These are phyloP conservation scores for Paratrypauchen microcephalus DNA, from an alignment of 2,797 vertebrate genomes.

Conservation along the genomic window DNA sequence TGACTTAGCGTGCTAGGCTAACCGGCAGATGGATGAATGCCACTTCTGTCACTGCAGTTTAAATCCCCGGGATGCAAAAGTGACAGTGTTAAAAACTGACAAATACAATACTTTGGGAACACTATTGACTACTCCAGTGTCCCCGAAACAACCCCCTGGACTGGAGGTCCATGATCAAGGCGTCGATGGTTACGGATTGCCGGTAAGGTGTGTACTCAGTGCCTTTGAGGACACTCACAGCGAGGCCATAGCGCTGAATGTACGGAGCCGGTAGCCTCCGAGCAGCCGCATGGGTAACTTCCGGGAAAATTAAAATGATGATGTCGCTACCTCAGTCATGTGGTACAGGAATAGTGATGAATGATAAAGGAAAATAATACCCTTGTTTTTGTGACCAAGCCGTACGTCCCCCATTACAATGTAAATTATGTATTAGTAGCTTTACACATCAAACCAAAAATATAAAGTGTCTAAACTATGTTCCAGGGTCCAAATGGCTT, in stretches of 20 bases:
- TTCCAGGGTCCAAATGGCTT: too few species aligned
- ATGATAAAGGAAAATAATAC: too few species aligned
- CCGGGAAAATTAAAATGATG: constrained; percentile 78
- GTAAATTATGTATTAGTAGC: too few species aligned
- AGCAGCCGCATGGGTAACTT: constrained; percentile 87
- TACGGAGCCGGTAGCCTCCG: constrained; percentile 83
- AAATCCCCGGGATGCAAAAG: constrained; percentile 79
- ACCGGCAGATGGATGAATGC: constrained; percentile 69
- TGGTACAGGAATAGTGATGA: constrained; percentile 48
- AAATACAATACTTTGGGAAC: constrained; percentile 71
- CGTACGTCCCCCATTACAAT: too few species aligned
- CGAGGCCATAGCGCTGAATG: constrained; percentile 80
- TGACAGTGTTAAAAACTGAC: constrained; percentile 70
- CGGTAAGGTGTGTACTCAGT: constrained; percentile 76
- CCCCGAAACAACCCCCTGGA: constrained; percentile 75
- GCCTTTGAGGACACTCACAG: constrained; percentile 65
- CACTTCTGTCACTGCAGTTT: constrained; percentile 77
- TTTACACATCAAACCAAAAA: too few species aligned
- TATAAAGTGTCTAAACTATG: too few species aligned
- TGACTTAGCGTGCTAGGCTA: constrained; percentile 69
- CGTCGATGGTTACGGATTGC: constrained; percentile 87
- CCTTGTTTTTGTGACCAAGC: too few species aligned
- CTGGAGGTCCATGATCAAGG: constrained; percentile 82
- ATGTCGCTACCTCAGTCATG: constrained; percentile 62
- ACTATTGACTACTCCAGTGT: constrained; percentile 74